Evolutionary conservation across 1,140 invertebrate species (phyloP).

Genomic region (Hermetia illucens): DNA sequence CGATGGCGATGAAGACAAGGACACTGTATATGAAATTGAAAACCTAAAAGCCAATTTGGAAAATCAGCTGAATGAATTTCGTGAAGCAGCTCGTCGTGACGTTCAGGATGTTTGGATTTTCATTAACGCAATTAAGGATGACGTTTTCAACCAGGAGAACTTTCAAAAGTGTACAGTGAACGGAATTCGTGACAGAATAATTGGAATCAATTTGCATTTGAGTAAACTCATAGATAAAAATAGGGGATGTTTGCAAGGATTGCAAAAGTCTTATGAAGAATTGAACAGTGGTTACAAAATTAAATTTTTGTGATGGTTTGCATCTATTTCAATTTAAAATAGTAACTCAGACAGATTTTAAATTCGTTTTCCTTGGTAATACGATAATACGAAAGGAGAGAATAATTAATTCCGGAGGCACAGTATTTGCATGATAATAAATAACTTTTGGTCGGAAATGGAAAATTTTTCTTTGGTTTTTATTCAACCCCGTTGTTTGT

Average conservation of each 20-base stretch:
- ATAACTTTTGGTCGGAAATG: too few relatives aligned
- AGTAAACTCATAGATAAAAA: constrained; percentile 13
- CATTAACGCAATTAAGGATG: constrained; percentile 16
- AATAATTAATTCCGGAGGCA: too few relatives aligned
- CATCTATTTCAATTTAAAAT: too few relatives aligned
- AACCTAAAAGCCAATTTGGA: constrained; percentile 4
- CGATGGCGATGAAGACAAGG: constrained; percentile 2
- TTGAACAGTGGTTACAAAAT: too few relatives aligned
- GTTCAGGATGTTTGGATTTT: constrained; percentile 20
- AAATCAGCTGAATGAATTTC: constrained; percentile 12
- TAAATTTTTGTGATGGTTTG: too few relatives aligned
- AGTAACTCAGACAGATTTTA: too few relatives aligned
- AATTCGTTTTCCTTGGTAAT: too few relatives aligned
- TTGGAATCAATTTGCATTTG: constrained; percentile 15
- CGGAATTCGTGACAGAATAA: constrained; percentile 16
- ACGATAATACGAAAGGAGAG: too few relatives aligned
- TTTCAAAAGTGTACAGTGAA: constrained; percentile 16
- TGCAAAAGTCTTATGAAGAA: constrained; percentile 12
- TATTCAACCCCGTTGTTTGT: too few relatives aligned
- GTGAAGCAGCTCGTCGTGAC: constrained; percentile 10
- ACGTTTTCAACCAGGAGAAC: constrained; percentile 17
- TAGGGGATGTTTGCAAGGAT: constrained; percentile 11
- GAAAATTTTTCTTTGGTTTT: too few relatives aligned
- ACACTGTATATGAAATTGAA: constrained; percentile 3
- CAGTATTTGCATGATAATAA: too few relatives aligned